These are phyloP conservation scores for Sarotherodon lohbergeri DNA, from an alignment of 2,113 vertebrate genomes.

Conservation along the genomic window DNA sequence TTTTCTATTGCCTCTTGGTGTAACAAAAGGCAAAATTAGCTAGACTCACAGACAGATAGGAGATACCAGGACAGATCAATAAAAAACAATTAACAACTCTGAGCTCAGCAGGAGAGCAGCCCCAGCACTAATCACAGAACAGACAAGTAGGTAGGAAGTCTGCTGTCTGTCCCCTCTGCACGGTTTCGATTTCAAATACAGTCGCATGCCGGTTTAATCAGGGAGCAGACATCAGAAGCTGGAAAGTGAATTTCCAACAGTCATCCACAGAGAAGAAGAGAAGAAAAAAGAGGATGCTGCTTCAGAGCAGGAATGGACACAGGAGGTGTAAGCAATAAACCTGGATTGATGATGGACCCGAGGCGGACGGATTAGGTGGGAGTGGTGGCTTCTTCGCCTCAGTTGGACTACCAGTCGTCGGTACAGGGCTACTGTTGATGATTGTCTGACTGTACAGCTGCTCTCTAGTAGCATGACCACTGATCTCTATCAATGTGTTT, in stretches of 20 bases:
- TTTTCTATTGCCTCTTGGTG: background rate
- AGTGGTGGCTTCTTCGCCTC: conserved; percentile 71
- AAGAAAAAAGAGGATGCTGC: background rate
- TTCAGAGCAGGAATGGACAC: background rate
- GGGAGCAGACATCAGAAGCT: conserved; percentile 61
- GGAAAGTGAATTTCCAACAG: conserved; percentile 20
- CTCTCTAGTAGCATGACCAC: conserved; percentile 52
- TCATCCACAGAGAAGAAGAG: conserved; percentile 29
- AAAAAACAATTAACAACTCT: conserved; percentile 23
- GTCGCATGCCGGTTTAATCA: conserved; percentile 10
- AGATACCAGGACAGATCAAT: conserved; percentile 28
- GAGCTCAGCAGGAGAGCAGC: conserved; percentile 29
- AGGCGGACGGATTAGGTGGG: conserved; percentile 77
- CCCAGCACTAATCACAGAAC: conserved; percentile 29
- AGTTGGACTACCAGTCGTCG: background rate
- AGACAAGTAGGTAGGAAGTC: conserved; percentile 24
- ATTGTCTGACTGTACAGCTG: background rate
- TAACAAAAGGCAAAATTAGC: background rate
- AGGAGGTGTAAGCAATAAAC: conserved; percentile 60
- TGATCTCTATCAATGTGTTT: conserved; percentile 81
- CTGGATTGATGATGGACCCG: conserved; percentile 61
- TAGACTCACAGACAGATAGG: conserved; percentile 6
- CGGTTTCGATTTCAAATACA: conserved; percentile 32
- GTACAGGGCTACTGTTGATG: background rate
- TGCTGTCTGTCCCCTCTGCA: conserved; percentile 50